Conservation (phyloP, 1,140 invertebrate genomes). For the Leguminivora glycinivorella region DNA sequence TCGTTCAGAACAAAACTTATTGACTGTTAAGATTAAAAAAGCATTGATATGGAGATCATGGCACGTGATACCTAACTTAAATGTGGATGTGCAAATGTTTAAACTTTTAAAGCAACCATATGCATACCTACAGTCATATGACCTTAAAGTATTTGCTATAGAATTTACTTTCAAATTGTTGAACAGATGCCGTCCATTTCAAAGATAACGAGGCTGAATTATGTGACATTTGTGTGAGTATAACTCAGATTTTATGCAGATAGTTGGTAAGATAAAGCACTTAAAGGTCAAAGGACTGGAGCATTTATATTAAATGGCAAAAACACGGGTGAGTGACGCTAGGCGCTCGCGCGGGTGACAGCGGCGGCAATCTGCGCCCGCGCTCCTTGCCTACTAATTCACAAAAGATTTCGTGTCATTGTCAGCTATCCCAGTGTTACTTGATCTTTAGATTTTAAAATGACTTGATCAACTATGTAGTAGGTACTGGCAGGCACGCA, state of each 20-base stretch:
- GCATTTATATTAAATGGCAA: constrained; percentile 26
- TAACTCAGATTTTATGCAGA: constrained; percentile 16
- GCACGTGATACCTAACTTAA: background rate
- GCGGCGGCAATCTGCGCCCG: constrained; percentile 1
- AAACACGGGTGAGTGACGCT: constrained; percentile 30
- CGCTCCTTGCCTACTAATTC: background rate
- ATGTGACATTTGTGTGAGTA: constrained; percentile 11
- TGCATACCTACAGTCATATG: background rate
- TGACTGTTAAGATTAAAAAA: background rate
- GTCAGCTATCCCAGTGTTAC: background rate
- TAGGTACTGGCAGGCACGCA: too few species aligned
- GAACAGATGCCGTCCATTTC: background rate
- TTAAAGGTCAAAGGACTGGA: constrained; percentile 24
- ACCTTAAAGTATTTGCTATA: constrained; percentile 2
- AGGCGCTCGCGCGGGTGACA: constrained; percentile 23
- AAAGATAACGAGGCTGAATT: constrained; percentile 5
- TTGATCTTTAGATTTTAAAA: background rate
- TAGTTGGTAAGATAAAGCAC: constrained; percentile 16
- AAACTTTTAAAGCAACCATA: background rate
- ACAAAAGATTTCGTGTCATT: background rate
- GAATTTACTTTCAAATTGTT: constrained; percentile 17
- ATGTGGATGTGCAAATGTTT: background rate
- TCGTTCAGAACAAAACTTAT: background rate
- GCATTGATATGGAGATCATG: background rate
- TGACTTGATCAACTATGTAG: too few species aligned